Evolutionary conservation across 2,888 invertebrate species (phyloP).

Genomic region (Elmis aenea): DNA sequence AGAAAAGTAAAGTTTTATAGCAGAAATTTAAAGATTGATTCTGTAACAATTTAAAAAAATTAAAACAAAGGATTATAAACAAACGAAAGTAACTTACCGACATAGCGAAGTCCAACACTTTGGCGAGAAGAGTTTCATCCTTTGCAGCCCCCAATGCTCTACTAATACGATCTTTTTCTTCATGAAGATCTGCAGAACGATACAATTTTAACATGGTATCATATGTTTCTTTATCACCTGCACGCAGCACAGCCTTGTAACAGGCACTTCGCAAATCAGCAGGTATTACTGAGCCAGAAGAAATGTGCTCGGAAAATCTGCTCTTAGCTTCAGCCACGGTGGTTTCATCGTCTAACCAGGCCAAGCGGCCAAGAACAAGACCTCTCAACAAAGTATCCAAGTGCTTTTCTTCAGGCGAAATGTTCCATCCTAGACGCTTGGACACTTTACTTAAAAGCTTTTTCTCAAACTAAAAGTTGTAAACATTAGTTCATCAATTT

Average conservation of each 20-base stretch:
- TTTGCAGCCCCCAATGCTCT: constrained; percentile 76
- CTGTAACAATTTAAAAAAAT: too few relatives aligned
- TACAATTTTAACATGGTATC: constrained; percentile 76
- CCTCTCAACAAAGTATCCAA: constrained; percentile 81
- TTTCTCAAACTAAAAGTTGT: constrained; percentile 57
- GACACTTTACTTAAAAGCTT: constrained; percentile 69
- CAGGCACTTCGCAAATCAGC: constrained; percentile 87
- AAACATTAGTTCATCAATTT: constrained; percentile 1
- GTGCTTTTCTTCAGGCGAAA: constrained; percentile 76
- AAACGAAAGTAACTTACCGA: constrained; percentile 25
- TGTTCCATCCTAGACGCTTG: constrained; percentile 79
- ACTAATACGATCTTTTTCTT: constrained; percentile 89
- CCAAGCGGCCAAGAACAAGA: constrained; percentile 76
- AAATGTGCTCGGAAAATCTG: constrained; percentile 64
- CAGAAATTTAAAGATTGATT: too few relatives aligned
- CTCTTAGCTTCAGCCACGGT: constrained; percentile 72
- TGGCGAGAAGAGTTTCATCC: constrained; percentile 64
- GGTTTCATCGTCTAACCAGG: constrained; percentile 73
- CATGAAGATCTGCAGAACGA: constrained; percentile 80
- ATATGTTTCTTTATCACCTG: constrained; percentile 66
- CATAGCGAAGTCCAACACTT: constrained; percentile 72
- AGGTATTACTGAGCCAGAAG: constrained; percentile 57
- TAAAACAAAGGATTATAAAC: too few relatives aligned
- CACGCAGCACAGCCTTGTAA: constrained; percentile 74
- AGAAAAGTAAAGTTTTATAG: too few relatives aligned